A percentile compares a stretch with the other conserved stretches of the same genome.
phyloP scores from a whole-genome alignment of 1,140 invertebrate species.

The Gryon sp. region DNA sequence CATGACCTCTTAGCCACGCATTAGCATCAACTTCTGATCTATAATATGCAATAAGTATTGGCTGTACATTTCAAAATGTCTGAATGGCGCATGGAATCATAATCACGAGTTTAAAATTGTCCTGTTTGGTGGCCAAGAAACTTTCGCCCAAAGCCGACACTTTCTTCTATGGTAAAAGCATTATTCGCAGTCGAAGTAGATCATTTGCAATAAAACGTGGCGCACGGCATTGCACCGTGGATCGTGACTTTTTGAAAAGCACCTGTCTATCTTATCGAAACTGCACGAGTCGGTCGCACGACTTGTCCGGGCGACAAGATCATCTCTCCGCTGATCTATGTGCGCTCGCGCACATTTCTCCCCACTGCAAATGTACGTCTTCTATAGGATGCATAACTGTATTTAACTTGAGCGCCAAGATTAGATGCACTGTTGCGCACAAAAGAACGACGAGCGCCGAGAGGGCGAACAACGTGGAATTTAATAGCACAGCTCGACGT shows the following conservation, averaged over 20 bases:
- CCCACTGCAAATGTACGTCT: slow-evolving; percentile 65
- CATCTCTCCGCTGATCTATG: slow-evolving; percentile 71
- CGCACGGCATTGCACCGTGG: slow-evolving; percentile 36
- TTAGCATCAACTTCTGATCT: not conserved
- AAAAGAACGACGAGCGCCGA: slow-evolving; percentile 3
- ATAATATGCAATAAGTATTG: no score
- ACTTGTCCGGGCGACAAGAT: slow-evolving; percentile 65
- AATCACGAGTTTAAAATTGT: slow-evolving; percentile 45
- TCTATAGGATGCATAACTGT: slow-evolving; percentile 72
- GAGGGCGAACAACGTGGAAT: slow-evolving; percentile 65
- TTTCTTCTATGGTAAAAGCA: slow-evolving; percentile 29
- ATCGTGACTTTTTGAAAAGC: slow-evolving; percentile 68
- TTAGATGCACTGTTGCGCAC: slow-evolving; percentile 71
- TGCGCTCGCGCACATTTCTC: slow-evolving; percentile 27
- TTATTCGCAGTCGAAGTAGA: slow-evolving; percentile 37
- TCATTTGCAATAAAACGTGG: slow-evolving; percentile 61
- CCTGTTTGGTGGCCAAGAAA: not conserved
- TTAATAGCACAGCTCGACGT: slow-evolving; percentile 64
- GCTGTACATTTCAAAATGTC: slow-evolving; percentile 38
- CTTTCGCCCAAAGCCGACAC: slow-evolving; percentile 11
- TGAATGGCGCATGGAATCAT: slow-evolving; percentile 22
- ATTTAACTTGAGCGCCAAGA: slow-evolving; percentile 56
- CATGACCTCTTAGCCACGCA: not conserved
- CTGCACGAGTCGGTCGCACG: slow-evolving; percentile 67
- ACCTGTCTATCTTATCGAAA: slow-evolving; percentile 69